These are phyloP conservation scores for Todiramphus saurophagus DNA, from an alignment of 2,113 vertebrate genomes.

Conservation along the genomic window DNA sequence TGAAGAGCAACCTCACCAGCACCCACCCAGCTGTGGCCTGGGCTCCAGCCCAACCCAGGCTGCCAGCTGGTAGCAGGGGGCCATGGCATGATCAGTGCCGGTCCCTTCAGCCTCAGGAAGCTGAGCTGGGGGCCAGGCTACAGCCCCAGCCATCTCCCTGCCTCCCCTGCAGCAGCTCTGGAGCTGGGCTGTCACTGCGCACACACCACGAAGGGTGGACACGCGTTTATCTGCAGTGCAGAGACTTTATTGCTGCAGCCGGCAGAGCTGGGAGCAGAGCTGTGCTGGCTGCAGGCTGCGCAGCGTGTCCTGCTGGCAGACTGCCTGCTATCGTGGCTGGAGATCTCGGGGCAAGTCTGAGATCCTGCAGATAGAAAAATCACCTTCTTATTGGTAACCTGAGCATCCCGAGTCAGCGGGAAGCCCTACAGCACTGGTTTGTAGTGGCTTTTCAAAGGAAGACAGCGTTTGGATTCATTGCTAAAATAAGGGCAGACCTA, in stretches of 20 bases:
- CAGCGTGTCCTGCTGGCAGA: background rate
- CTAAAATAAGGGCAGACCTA: background rate
- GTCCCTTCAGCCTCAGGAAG: background rate
- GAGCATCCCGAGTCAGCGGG: background rate
- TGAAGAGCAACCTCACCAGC: background rate
- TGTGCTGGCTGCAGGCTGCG: background rate
- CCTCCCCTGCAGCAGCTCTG: background rate
- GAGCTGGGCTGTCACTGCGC: background rate
- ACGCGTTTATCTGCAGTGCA: background rate
- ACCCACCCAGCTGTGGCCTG: background rate
- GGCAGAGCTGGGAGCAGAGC: background rate
- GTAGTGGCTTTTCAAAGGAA: background rate
- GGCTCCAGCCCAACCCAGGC: background rate
- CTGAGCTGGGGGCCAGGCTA: background rate
- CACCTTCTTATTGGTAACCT: background rate
- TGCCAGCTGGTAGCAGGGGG: rapidly evolving
- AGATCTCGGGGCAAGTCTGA: background rate
- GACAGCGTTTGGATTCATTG: background rate
- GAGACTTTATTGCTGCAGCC: background rate
- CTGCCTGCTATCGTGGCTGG: background rate
- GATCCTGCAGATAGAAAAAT: background rate
- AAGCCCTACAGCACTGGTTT: background rate
- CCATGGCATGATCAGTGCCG: background rate
- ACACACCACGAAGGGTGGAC: background rate
- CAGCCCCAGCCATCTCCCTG: background rate